These are phyloP conservation scores for Leptobrachium ailaonicum DNA, from an alignment of 2,113 vertebrate species.

Conservation along the genomic window DNA sequence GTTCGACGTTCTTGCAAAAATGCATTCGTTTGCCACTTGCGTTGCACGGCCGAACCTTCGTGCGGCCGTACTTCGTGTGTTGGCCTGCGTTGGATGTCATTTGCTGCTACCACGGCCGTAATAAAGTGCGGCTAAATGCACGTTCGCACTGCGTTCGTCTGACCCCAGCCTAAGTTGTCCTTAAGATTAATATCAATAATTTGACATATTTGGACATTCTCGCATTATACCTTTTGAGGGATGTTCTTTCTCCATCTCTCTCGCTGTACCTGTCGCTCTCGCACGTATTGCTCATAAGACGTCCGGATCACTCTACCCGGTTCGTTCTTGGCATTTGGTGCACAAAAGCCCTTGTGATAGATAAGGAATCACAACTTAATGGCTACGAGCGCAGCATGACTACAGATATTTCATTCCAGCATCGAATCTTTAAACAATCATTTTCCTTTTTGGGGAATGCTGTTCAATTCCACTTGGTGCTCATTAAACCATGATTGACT, in stretches of 20 bases:
- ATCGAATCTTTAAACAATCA: conserved; percentile 43
- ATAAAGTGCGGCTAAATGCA: no score
- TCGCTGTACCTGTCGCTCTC: neutral
- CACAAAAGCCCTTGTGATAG: conserved; percentile 18
- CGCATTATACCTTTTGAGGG: no score
- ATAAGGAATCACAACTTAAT: conserved; percentile 34
- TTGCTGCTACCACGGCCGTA: no score
- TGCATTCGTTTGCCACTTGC: no score
- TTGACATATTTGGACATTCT: neutral
- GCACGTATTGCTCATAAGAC: neutral
- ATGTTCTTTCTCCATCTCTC: neutral
- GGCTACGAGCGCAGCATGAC: conserved; percentile 1
- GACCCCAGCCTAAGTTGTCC: no score
- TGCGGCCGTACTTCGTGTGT: no score
- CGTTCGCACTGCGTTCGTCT: no score
- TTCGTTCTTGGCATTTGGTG: conserved; percentile 10
- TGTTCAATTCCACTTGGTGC: conserved; percentile 32
- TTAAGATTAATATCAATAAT: no score
- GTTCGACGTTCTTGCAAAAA: no score
- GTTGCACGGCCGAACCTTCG: no score
- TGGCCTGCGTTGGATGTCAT: no score
- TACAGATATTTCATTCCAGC: conserved; percentile 37
- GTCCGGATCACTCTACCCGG: conserved; percentile 13
- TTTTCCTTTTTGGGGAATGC: conserved; percentile 41
- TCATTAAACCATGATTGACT: conserved; percentile 55